A percentile compares a stretch with the other conserved stretches of the same genome.
These are phyloP conservation scores for Drosophila nigricruria DNA, from an alignment of 2,888 invertebrate genomes.

Conservation along the genomic window DNA sequence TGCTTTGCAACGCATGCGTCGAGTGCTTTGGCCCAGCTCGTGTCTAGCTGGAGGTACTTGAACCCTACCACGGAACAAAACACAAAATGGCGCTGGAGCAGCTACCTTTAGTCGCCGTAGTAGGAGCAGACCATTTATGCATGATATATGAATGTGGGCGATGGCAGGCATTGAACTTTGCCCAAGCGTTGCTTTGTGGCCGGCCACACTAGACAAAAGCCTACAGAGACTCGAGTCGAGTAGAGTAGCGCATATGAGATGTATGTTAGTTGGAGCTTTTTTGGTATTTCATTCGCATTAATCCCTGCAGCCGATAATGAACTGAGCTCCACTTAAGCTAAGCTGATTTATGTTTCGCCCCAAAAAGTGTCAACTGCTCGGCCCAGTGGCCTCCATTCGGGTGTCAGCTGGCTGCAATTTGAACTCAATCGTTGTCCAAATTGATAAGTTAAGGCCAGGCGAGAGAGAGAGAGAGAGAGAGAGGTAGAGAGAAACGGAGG, in stretches of 20 bases:
- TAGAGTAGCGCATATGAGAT: neutral
- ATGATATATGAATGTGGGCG: constrained; percentile 69
- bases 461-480: neutral
- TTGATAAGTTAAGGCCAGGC: constrained; percentile 70
- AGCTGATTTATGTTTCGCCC: constrained; percentile 74
- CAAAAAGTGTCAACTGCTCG: constrained; percentile 70
- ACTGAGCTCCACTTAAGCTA: constrained; percentile 52
- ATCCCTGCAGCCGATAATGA: constrained; percentile 28
- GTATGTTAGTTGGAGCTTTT: constrained; percentile 15
- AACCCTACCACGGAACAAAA: constrained; percentile 58
- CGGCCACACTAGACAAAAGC: constrained; percentile 34
- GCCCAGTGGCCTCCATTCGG: constrained; percentile 71
- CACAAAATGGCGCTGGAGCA: constrained; percentile 65
- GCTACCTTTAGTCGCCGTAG: constrained; percentile 40
- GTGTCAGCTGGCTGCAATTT: constrained; percentile 76
- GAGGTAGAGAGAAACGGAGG: constrained; percentile 7
- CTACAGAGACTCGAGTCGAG: neutral
- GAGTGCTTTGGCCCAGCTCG: constrained; percentile 47
- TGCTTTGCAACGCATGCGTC: constrained; percentile 64
- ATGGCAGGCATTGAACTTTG: constrained; percentile 59
- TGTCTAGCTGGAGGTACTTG: constrained; percentile 70
- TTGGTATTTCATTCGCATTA: constrained; percentile 31
- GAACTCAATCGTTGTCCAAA: constrained; percentile 73
- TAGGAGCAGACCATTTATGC: constrained; percentile 28
- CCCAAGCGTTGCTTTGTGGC: constrained; percentile 26